Conservation (phyloP, 2,888 invertebrate species). For the Acrobasis repandana region DNA sequence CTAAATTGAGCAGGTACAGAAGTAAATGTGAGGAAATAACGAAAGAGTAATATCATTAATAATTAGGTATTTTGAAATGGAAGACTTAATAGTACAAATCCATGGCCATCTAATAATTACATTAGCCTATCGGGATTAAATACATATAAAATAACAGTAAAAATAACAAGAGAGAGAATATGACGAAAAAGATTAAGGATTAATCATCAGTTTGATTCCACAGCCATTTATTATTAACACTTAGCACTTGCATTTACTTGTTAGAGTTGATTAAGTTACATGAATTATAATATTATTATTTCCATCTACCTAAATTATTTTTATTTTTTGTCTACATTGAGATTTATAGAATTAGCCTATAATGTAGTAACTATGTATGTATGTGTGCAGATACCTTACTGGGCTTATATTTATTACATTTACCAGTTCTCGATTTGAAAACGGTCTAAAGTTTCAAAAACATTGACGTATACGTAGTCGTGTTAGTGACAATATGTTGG, state of each 20-base stretch:
- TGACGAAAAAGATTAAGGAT: slow-evolving; percentile 64
- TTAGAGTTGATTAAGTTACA: slow-evolving; percentile 47
- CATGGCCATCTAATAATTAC: slow-evolving; percentile 59
- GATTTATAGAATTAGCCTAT: slow-evolving; percentile 36
- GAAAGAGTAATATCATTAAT: slow-evolving; percentile 47
- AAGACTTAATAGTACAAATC: slow-evolving; percentile 78
- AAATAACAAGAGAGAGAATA: slow-evolving; percentile 54
- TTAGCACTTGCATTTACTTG: slow-evolving; percentile 73
- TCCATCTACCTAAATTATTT: slow-evolving; percentile 32
- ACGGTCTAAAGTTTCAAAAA: slow-evolving; percentile 1
- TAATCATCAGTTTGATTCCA: slow-evolving; percentile 78
- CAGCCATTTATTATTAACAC: slow-evolving; percentile 79
- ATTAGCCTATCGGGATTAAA: slow-evolving; percentile 55
- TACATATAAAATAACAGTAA: slow-evolving; percentile 42
- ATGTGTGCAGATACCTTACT: background rate
- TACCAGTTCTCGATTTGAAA: background rate
- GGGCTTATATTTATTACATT: background rate
- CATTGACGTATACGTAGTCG: slow-evolving; percentile 3
- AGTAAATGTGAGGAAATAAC: slow-evolving; percentile 56
- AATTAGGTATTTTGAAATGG: slow-evolving; percentile 71
- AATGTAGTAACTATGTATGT: slow-evolving; percentile 7
- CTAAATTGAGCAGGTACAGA: slow-evolving; percentile 70
- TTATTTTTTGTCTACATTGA: slow-evolving; percentile 30
- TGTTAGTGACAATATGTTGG: background rate
- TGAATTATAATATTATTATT: slow-evolving; percentile 48